A percentile compares a stretch with the other conserved stretches of the same genome.
Evolutionary conservation across 2,113 vertebrate species (phyloP).

Genomic region (Spermophilus dauricus): DNA sequence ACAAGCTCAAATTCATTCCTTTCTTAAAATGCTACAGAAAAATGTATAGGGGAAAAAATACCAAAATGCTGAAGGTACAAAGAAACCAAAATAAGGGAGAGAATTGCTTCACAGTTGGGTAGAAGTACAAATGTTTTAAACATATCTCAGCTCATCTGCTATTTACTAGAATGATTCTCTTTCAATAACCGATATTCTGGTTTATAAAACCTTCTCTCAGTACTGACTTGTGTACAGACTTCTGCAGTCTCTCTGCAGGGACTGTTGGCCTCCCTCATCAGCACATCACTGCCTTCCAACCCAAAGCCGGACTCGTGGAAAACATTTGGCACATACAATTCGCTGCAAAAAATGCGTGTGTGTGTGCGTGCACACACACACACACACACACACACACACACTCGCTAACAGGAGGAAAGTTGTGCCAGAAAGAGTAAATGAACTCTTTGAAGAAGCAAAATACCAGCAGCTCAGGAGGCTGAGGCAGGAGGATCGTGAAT

Average conservation of each 20-base stretch:
- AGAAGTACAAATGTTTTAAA: neutral
- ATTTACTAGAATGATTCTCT: neutral
- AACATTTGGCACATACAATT: neutral
- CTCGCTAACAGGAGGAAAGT: neutral
- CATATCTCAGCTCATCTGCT: neutral
- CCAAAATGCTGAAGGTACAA: neutral
- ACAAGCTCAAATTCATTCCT: neutral
- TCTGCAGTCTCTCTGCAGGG: neutral
- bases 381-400: no score
- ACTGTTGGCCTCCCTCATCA: neutral
- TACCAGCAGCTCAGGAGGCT: no score
- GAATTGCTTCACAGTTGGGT: neutral
- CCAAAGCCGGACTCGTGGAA: fast-evolving
- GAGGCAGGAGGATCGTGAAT: no score
- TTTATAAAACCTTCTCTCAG: neutral
- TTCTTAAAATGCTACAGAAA: neutral
- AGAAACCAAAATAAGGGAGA: neutral
- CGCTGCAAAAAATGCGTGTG: neutral
- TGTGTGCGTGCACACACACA: fast-evolving
- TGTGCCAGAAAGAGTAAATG: neutral
- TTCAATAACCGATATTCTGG: neutral
- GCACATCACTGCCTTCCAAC: neutral
- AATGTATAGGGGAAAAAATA: neutral
- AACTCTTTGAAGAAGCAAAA: neutral
- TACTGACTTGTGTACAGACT: neutral